Percentiles rank a stretch among this genome's conserved stretches.
Evolutionary conservation across 2,797 vertebrate genomes (phyloP).

Genomic region (Pantherophis alleghaniensis): DNA sequence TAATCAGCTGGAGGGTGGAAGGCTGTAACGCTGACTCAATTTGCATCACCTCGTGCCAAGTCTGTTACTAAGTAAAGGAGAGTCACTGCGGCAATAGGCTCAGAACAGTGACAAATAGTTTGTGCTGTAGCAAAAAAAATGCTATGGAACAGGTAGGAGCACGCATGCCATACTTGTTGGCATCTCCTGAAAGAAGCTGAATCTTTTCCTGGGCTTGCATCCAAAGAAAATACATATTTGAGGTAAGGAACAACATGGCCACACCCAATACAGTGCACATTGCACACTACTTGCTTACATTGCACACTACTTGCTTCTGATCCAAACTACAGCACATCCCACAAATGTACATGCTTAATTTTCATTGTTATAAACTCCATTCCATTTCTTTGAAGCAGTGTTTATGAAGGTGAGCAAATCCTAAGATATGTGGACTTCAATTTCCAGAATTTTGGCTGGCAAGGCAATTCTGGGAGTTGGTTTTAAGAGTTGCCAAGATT

Average conservation of each 20-base stretch:
- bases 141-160: neutral
- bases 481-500: neutral
- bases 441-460: neutral
- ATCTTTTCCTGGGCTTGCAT: neutral
- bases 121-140: neutral
- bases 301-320: neutral
- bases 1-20: neutral
- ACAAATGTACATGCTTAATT: neutral
- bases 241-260: neutral
- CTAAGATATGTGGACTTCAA: neutral
- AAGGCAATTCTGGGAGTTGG: neutral
- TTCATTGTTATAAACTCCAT: neutral
- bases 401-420: neutral
- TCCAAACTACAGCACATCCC: neutral
- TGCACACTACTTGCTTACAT: neutral
- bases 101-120: too few relatives aligned
- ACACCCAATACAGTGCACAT: neutral
- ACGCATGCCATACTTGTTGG: neutral
- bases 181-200: neutral
- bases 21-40: neutral
- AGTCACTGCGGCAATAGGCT: neutral
- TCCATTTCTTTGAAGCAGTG: neutral
- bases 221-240: neutral
- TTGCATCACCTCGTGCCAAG: neutral
- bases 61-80: neutral